Percentiles rank a stretch among this genome's conserved stretches.
phyloP scores from a whole-genome alignment of 2,113 vertebrate species.

The Mirza zaza region DNA sequence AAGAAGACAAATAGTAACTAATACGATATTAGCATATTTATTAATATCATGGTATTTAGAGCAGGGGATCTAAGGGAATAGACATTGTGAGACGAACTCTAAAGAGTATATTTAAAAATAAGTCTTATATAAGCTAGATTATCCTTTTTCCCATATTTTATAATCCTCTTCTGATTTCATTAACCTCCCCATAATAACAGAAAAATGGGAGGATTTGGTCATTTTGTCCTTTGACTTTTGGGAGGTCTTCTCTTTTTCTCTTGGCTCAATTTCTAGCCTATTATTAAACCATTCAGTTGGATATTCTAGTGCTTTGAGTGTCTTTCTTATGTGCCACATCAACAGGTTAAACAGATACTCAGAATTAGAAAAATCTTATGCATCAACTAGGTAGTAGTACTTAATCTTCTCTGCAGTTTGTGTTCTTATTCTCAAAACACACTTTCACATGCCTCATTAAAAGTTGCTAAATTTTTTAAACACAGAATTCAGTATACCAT shows the following conservation, averaged over 20 bases:
- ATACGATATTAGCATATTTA: constrained; percentile 24
- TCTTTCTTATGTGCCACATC: not conserved
- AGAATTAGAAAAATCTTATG: not conserved
- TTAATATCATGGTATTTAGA: not conserved
- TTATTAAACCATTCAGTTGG: not conserved
- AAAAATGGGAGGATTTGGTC: not conserved
- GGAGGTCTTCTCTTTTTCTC: not conserved
- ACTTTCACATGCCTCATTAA: not conserved
- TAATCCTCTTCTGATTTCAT: not conserved
- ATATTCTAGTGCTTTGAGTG: not conserved
- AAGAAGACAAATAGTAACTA: constrained; percentile 33
- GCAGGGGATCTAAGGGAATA: not conserved
- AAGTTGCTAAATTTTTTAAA: constrained; percentile 27
- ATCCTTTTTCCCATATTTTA: not conserved
- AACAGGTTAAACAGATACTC: not conserved
- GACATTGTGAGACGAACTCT: not conserved
- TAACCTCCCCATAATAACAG: not conserved
- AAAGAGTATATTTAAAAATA: constrained; percentile 11
- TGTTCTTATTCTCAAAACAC: constrained; percentile 21
- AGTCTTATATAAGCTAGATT: not conserved
- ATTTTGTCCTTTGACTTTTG: not conserved
- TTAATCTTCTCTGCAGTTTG: not conserved
- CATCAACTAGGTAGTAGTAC: not conserved
- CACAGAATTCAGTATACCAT: not conserved
- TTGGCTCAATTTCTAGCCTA: not conserved